Base-by-base conservation (phyloP, 2,113 vertebrate species). In the Sylvietta virens region DNA sequence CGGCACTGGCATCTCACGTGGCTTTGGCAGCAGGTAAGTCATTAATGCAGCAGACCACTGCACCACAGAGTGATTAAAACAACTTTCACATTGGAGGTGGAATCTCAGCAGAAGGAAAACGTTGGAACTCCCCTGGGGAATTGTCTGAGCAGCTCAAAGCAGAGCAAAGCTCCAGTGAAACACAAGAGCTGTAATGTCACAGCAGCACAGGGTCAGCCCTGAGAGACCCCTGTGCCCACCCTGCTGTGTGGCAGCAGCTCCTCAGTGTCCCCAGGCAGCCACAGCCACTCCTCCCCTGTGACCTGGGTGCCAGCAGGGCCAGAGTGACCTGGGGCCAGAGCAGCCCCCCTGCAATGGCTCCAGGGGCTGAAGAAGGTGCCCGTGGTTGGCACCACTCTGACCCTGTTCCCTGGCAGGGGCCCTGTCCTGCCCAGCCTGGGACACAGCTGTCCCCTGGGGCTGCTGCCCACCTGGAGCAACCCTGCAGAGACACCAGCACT, bases 341-440 rank as follows among this genome's bases (percentile, higher is more conserved):
- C 48, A 44, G 72, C 50, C 3, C 4, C 51, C 4, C 24, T 1
- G 2, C 15, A 17, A 12, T 0, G 1, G 24, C 40, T 15, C 0
- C 0, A 8, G 26, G 64, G 45, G 14, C 11, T 6, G 23, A 2
- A 20, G 16, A 33, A 15, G 31, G 12, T 8, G 33, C 64, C 54
- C 7, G 0, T 0, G 28, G 23, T 0, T 6, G 60, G 64, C 53
- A 31, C 33, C 74, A 2, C 19, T 6, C 33, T 27, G 57, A 15
- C 31, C 37, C 57, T 12, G 8, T 1, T 30, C 76, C 5, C 12
- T 3, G 71, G 61, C 57, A 61, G 11, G 15, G 64, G 28, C 10
- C 14, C 45, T 54, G 33, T 40, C 35, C 61, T 57, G 42, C 19
- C 47, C 19, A 44, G 24, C 0, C 2, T 0, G 3, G 21, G 8